Base-by-base conservation (phyloP, 2,113 vertebrate species). In the Rhinopomastus cyanomelas region DNA sequence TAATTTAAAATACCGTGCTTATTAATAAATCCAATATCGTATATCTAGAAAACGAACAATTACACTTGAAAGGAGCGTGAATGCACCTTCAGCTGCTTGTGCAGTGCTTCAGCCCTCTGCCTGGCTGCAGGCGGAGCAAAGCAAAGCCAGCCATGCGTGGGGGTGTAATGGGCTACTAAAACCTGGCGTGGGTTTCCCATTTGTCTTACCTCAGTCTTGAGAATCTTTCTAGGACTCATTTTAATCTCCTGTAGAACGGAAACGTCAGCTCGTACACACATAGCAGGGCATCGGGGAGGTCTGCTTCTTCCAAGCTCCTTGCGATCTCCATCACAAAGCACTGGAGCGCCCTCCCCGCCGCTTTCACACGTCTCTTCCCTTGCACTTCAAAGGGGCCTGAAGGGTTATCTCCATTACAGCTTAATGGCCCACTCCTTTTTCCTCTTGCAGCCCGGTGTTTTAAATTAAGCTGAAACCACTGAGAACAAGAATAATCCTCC, bases 371-470 rank as follows among this genome's bases (percentile, higher is more conserved):
- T 75, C 74, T 49, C 46, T 78, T 87, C 67, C 76, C 57, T 81
- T 37, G 22, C 32, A 85, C 51, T 72, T 94, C 79, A 44, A 86
- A 91, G 90, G 95, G 85, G 87, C 83, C 67, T 69, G 69, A 77
- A 57, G 65, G 78, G 51, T 76, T 81, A 94, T 92, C 87, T 92
- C 66, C 89, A 90, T 93, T 94, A 91, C 25, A 77, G 88, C 86
- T 79, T 96, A 96, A 95, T 85, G 74, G 52, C 22, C 60, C 73
- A 64, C 74, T 65, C 87, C 72, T 92, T n/a, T 84, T 64, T 53
- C 36, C 22, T 56, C 11, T 76, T 86, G 25, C 83, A 93, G 61
- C n/a, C 82, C 5, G 9, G 19, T 69, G 34, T 79, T 96, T 92
- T 76, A 91, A 95, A 85, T 92, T 92, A 84, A 51, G 65, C 86